phyloP scores from a whole-genome alignment of 2,797 vertebrate genomes.

The Lutjanus argentimaculatus region DNA sequence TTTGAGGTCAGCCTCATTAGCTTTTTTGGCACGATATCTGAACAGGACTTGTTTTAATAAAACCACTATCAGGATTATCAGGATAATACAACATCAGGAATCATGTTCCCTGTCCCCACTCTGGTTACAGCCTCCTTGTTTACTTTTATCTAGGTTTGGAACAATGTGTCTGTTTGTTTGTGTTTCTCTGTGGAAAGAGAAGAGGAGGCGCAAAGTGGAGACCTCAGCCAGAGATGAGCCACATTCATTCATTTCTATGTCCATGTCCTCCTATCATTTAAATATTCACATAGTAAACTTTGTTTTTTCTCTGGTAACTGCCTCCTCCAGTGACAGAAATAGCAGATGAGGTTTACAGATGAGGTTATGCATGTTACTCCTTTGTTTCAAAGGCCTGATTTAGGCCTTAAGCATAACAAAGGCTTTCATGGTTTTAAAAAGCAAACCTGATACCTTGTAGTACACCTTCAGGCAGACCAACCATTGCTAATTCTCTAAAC shows the following conservation, averaged over 20 bases:
- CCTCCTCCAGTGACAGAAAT: constrained; percentile 56
- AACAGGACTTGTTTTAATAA: not conserved
- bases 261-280: constrained; percentile 1
- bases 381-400: constrained; percentile 64
- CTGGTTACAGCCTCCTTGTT: constrained; percentile 19
- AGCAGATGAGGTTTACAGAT: constrained; percentile 41
- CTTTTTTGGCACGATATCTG: constrained; percentile 6
- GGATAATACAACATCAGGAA: not conserved
- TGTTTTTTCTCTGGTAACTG: constrained; percentile 9
- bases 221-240: not conserved
- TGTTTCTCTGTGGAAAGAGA: constrained; percentile 11
- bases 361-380: constrained; percentile 33
- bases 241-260: not conserved
- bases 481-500: constrained; percentile 78
- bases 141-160: constrained; percentile 10
- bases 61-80: constrained; percentile 22
- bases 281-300: constrained; percentile 8
- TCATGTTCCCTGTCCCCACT: constrained; percentile 1
- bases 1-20: not conserved
- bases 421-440: constrained; percentile 62
- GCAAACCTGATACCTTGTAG: constrained; percentile 65
- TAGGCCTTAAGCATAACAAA: constrained; percentile 71
- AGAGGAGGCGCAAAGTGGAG: not conserved
- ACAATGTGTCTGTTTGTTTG: constrained; percentile 18
- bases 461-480: constrained; percentile 70